Evolutionary conservation across 1,140 invertebrate genomes (phyloP), one percentile per base, ranked within the genome.

Genomic region (Eupeodes corollae): DNA sequence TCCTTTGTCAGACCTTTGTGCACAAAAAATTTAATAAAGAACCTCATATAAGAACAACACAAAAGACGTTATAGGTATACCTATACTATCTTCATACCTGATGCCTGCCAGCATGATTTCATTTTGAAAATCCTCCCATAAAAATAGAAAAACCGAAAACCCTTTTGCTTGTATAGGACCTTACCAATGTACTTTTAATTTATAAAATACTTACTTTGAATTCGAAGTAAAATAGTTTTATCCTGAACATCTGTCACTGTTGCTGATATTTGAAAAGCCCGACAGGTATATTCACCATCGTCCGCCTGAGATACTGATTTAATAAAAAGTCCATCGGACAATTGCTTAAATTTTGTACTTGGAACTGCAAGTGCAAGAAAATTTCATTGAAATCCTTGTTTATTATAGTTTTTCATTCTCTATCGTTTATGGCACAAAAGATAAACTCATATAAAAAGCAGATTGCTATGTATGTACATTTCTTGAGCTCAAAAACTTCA

Each of bases 261-360:
- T 12, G 58, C 50, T 19, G 72, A 71, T 30, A 74, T 65, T 52
- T 75, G 71, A 50, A 70, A 65, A 5, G 74, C 76, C 47, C 67
- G 63, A 58, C 76, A 78, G 6, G 67, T 68, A 51, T 77, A 78
- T 43, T 66, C 65, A 10, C 75, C 76, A 51, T 63, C 69, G 61
- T 78, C 75, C n/a, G 66, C 55, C 47, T 72, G 60, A 9, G 60
- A 69, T 11, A 75, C 69, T 52, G 74, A 75, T 49, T 55, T 61
- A 47, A 77, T 74, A 32, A 64, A 62, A 2, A 78, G 62, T 30
- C 73, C 73, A 42, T 72, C 64, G 14, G 69, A 64, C 14, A 67
- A 53, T 30, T 61, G 63, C 56, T 50, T 57, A 50, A 70, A 69
- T 48, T 68, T 70, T 8, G 56, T 45, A 43, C 60, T 70, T 51